phyloP scores from a whole-genome alignment of 2,888 invertebrate species.

The Meiosimyza platycephala region DNA sequence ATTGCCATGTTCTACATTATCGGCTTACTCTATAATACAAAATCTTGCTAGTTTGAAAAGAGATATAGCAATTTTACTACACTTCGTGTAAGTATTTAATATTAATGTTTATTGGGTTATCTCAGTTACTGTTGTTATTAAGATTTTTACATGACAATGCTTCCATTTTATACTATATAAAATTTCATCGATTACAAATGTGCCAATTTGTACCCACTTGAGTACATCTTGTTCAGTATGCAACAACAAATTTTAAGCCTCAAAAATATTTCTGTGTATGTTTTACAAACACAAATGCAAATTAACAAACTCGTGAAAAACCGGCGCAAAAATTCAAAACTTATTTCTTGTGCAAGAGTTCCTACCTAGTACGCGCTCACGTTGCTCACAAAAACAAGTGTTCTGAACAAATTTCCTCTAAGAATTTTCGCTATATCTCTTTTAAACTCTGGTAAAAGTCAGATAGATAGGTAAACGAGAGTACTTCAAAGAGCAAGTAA shows the following conservation, averaged over 20 bases:
- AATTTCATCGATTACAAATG: constrained; percentile 18
- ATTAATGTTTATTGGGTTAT: too few species aligned
- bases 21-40: too few species aligned
- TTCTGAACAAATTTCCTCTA: background rate
- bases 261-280: constrained; percentile 5
- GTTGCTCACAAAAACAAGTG: constrained; percentile 26
- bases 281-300: constrained; percentile 6
- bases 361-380: background rate
- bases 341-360: background rate
- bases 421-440: constrained; percentile 1
- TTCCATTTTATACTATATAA: background rate
- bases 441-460: background rate
- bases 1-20: too few species aligned
- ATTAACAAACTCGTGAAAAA: background rate
- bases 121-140: background rate
- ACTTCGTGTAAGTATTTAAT: too few species aligned
- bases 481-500: background rate
- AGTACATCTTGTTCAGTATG: background rate
- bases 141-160: background rate
- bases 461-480: background rate
- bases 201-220: constrained; percentile 14
- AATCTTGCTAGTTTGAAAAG: too few species aligned
- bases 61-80: too few species aligned
- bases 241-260: background rate
- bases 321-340: constrained; percentile 6